Conservation (phyloP, 2,888 invertebrate species). For the Podotricha telesiphe region DNA sequence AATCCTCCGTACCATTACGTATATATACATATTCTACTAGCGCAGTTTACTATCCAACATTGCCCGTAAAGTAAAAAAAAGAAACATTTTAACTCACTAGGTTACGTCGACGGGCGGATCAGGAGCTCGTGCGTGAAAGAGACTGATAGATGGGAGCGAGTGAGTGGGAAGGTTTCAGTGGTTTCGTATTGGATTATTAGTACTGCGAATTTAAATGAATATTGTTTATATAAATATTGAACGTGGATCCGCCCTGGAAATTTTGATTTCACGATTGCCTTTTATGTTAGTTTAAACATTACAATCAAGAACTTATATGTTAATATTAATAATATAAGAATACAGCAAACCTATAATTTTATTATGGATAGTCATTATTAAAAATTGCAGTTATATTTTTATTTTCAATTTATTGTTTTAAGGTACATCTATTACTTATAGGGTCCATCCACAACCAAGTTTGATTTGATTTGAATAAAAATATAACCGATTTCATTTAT, state of each 20-base stretch:
- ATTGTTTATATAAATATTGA: neutral
- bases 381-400: conserved; percentile 21
- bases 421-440: neutral
- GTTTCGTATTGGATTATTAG: conserved; percentile 20
- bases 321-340: conserved; percentile 6
- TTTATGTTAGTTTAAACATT: neutral
- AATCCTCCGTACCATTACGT: conserved; percentile 63
- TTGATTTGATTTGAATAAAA: conserved; percentile 12
- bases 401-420: conserved; percentile 4
- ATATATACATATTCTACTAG: conserved; percentile 71
- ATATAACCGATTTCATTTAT: conserved; percentile 10
- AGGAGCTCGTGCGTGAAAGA: neutral
- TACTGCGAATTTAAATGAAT: conserved; percentile 7
- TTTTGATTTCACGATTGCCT: conserved; percentile 1
- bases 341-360: conserved; percentile 3
- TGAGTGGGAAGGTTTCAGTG: neutral
- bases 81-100: no score
- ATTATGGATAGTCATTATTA: conserved; percentile 11
- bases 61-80: conserved; percentile 58
- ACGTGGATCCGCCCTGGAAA: conserved; percentile 11
- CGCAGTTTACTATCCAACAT: conserved; percentile 58
- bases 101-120: conserved; percentile 3
- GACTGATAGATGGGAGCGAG: neutral
- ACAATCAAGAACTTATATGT: conserved; percentile 15
- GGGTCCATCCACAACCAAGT: neutral